Evolutionary conservation across 2,113 vertebrate species (phyloP).

Genomic region (Trachemys scripta): DNA sequence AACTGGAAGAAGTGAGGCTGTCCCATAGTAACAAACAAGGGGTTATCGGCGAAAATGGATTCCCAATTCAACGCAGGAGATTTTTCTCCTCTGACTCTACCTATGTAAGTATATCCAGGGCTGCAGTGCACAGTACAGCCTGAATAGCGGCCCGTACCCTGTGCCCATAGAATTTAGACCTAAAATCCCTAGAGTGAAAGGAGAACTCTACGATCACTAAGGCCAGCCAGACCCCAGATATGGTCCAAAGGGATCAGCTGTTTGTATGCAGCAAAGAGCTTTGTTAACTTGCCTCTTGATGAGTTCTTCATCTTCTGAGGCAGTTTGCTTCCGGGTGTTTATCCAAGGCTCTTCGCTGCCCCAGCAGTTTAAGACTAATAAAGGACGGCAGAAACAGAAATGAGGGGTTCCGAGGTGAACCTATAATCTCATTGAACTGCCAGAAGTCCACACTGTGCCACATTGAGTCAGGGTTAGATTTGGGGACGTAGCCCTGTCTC

Average conservation of each 20-base stretch:
- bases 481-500: neutral
- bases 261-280: slow-evolving; percentile 86
- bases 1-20: neutral
- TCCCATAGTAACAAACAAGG: neutral
- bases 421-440: neutral
- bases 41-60: too few species aligned
- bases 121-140: neutral
- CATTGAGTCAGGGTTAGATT: neutral
- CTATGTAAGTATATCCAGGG: neutral
- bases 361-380: neutral
- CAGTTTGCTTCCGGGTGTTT: neutral
- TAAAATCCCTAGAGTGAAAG: neutral
- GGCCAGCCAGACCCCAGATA: slow-evolving; percentile 44
- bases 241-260: slow-evolving; percentile 86
- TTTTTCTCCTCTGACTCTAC: neutral
- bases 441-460: neutral
- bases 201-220: neutral
- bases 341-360: neutral
- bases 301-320: slow-evolving; percentile 73
- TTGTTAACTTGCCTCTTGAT: slow-evolving; percentile 86
- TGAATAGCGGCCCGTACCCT: neutral
- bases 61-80: too few species aligned
- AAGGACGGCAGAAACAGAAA: neutral
- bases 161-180: neutral
- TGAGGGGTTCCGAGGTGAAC: neutral